These are phyloP conservation scores for Enteromius mattozi DNA, from an alignment of 2,797 vertebrate genomes.

Conservation along the genomic window DNA sequence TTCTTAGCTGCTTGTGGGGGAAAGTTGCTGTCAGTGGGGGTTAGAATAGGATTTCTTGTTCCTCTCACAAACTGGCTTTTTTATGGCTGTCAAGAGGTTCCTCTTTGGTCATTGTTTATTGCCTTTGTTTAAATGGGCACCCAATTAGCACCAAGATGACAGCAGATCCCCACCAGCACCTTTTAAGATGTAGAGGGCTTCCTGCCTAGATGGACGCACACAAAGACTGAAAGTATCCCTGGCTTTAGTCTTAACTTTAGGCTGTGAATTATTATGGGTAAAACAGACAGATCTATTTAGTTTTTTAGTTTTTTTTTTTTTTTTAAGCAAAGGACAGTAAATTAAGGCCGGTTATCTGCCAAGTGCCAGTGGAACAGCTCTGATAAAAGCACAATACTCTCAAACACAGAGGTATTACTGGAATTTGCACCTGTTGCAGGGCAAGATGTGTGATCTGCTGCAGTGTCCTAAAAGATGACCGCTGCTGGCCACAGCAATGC, in stretches of 20 bases:
- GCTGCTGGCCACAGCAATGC: constrained; percentile 35
- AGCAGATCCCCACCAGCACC: constrained; percentile 24
- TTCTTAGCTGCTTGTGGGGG: constrained; percentile 30
- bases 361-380: constrained; percentile 61
- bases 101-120: constrained; percentile 56
- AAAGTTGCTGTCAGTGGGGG: constrained; percentile 19
- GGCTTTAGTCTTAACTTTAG: background rate
- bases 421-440: constrained; percentile 82
- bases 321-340: constrained; percentile 47
- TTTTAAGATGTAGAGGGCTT: constrained; percentile 45
- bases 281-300: background rate
- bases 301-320: background rate
- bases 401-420: constrained; percentile 71
- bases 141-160: constrained; percentile 55
- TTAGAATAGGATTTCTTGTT: constrained; percentile 34
- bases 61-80: constrained; percentile 36
- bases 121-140: constrained; percentile 52
- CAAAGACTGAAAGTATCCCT: constrained; percentile 19
- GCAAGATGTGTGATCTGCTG: constrained; percentile 57
- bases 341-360: constrained; percentile 62
- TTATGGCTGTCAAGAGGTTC: constrained; percentile 41
- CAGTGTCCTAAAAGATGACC: constrained; percentile 55
- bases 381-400: constrained; percentile 64
- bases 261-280: constrained; percentile 30
- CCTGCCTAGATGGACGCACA: constrained; percentile 22